Evolutionary conservation across 2,888 invertebrate genomes (phyloP).

Genomic region (Neoascia interrupta): DNA sequence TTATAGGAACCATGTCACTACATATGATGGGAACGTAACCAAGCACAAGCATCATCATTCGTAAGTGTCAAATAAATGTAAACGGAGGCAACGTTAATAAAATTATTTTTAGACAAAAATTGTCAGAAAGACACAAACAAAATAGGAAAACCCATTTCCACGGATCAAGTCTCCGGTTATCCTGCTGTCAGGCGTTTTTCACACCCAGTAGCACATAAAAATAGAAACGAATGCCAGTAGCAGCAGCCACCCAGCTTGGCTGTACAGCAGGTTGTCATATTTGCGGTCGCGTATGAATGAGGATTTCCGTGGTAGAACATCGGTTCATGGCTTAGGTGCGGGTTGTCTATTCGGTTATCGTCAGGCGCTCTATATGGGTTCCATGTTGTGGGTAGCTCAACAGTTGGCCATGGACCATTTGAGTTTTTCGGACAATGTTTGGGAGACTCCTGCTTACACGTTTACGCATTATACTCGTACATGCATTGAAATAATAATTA

Average conservation of each 20-base stretch:
- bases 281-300: slow-evolving; percentile 38
- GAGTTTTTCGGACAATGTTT: background rate
- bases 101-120: slow-evolving; percentile 50
- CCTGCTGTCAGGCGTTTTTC: slow-evolving; percentile 32
- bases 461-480: slow-evolving; percentile 21
- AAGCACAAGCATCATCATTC: slow-evolving; percentile 49
- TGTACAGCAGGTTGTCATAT: slow-evolving; percentile 53
- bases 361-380: background rate
- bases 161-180: slow-evolving; percentile 42
- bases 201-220: background rate
- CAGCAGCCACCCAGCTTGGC: background rate
- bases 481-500: slow-evolving; percentile 63
- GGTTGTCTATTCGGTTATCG: background rate
- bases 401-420: slow-evolving; percentile 29
- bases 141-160: slow-evolving; percentile 30
- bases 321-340: slow-evolving; percentile 4
- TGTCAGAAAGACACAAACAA: background rate
- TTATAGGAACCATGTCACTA: slow-evolving; percentile 5
- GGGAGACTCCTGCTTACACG: slow-evolving; percentile 7
- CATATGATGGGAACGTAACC: slow-evolving; percentile 26
- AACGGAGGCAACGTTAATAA: slow-evolving; percentile 47
- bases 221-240: slow-evolving; percentile 1
- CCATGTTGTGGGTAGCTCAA: slow-evolving; percentile 11
- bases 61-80: slow-evolving; percentile 60
- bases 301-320: slow-evolving; percentile 19